A percentile compares a stretch with the other conserved stretches of the same genome.
These are phyloP conservation scores for Nycticorax nycticorax DNA, from an alignment of 2,113 vertebrate genomes.

Conservation along the genomic window DNA sequence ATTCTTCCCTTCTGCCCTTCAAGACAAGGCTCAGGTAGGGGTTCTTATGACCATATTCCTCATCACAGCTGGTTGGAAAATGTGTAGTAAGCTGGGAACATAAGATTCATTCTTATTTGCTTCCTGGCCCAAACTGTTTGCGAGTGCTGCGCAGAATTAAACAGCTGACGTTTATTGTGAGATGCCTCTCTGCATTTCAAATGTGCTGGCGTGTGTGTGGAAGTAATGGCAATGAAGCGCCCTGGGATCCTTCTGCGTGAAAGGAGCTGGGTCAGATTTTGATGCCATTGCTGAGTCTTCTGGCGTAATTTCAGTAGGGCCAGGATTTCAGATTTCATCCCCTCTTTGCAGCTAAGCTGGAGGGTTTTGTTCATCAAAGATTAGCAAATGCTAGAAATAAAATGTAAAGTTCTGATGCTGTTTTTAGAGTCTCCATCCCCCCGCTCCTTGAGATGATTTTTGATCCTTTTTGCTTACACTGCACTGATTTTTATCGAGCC, in stretches of 20 bases:
- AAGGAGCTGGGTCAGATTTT: not conserved
- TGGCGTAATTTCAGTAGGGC: not conserved
- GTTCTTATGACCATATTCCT: not conserved
- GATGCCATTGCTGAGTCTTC: not conserved
- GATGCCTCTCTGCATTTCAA: not conserved
- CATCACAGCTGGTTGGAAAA: conserved; percentile 16
- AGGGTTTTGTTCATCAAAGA: not conserved
- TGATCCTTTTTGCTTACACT: conserved; percentile 58
- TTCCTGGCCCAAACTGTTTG: not conserved
- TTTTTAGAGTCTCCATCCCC: conserved; percentile 4
- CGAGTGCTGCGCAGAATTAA: not conserved
- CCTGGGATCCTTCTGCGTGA: not conserved
- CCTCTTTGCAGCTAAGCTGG: not conserved
- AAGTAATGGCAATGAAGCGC: not conserved
- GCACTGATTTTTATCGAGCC: conserved; percentile 56
- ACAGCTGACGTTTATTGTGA: not conserved
- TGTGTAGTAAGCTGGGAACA: not conserved
- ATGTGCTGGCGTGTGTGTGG: not conserved
- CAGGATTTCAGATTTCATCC: not conserved
- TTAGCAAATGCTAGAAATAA: not conserved
- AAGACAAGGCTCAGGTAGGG: not conserved
- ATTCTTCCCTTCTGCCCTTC: not conserved
- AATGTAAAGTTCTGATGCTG: conserved; percentile 1
- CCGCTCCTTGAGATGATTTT: conserved; percentile 31
- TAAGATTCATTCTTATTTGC: not conserved